Percentiles rank a stretch among this genome's conserved stretches.
Evolutionary conservation across 2,797 vertebrate genomes (phyloP).

Genomic region (Melanotaenia nigrans): DNA sequence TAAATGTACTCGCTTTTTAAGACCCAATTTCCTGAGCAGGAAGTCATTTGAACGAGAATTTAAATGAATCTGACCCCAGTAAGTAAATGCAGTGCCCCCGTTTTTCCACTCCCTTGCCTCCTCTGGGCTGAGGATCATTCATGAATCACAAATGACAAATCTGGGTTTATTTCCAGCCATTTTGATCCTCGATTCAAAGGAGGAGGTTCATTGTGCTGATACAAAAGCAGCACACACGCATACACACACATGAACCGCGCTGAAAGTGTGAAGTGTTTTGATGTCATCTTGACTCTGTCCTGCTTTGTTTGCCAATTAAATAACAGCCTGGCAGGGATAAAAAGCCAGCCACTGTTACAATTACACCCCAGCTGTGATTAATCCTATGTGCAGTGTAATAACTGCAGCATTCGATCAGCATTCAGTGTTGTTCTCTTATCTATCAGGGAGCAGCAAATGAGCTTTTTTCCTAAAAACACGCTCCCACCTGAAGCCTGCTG

Average conservation of each 20-base stretch:
- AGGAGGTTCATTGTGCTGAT: slow-evolving; percentile 30
- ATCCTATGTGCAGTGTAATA: slow-evolving; percentile 35
- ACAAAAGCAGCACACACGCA: slow-evolving; percentile 36
- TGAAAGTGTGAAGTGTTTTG: slow-evolving; percentile 49
- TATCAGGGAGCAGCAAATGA: neutral
- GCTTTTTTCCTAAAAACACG: slow-evolving; percentile 18
- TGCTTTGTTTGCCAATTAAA: slow-evolving; percentile 64
- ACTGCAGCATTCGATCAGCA: neutral
- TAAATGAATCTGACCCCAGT: slow-evolving; percentile 70
- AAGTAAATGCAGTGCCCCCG: slow-evolving; percentile 44
- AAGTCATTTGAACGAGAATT: slow-evolving; percentile 68
- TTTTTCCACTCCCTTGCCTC: slow-evolving; percentile 36
- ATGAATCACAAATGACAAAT: slow-evolving; percentile 67
- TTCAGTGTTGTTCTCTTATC: slow-evolving; percentile 3
- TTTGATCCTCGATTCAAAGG: slow-evolving; percentile 56
- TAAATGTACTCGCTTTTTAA: slow-evolving; percentile 65
- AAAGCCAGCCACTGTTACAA: slow-evolving; percentile 53
- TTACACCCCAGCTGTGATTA: slow-evolving; percentile 60
- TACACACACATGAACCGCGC: slow-evolving; percentile 23
- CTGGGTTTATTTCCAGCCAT: slow-evolving; percentile 62
- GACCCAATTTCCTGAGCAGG: slow-evolving; percentile 65
- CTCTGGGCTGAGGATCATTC: slow-evolving; percentile 47
- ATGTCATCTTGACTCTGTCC: slow-evolving; percentile 55
- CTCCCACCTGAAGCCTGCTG: slow-evolving; percentile 3
- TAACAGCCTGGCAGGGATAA: slow-evolving; percentile 50